Percentiles rank a stretch among this genome's conserved stretches.
These are phyloP conservation scores for Colinus virginianus DNA, from an alignment of 2,113 vertebrate species.

Conservation along the genomic window DNA sequence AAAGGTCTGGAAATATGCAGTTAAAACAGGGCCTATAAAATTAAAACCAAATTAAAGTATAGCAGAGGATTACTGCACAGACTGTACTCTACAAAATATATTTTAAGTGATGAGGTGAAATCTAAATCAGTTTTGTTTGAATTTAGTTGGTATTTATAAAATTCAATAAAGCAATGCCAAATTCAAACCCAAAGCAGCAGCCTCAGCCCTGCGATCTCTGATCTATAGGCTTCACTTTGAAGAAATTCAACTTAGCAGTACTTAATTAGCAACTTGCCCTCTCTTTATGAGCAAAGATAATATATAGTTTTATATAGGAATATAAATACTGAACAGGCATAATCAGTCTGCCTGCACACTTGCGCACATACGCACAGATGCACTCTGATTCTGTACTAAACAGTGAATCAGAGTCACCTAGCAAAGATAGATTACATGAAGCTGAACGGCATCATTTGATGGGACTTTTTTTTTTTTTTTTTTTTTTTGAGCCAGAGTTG, in stretches of 20 bases:
- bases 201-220: constrained; percentile 59
- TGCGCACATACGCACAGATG: rapidly evolving
- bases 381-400: constrained; percentile 20
- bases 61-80: constrained; percentile 86
- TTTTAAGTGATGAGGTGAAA: constrained; percentile 85
- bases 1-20: constrained; percentile 89
- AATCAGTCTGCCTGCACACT: neutral
- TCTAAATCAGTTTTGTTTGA: constrained; percentile 83
- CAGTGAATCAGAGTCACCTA: constrained; percentile 61
- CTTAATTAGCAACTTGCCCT: constrained; percentile 77
- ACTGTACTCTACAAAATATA: constrained; percentile 83
- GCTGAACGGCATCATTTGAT: constrained; percentile 60
- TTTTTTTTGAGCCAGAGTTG: constrained; percentile 44
- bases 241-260: constrained; percentile 67
- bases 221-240: constrained; percentile 70
- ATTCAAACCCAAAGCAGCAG: constrained; percentile 76
- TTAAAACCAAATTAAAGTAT: constrained; percentile 91
- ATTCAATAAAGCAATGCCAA: constrained; percentile 76
- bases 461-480: neutral
- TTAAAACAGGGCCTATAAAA: constrained; percentile 90
- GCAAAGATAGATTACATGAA: constrained; percentile 44
- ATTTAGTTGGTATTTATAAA: constrained; percentile 82
- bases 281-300: constrained; percentile 41
- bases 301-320: constrained; percentile 31
- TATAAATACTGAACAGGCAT: constrained; percentile 34